Conservation (phyloP, 2,888 invertebrate species). For the Hofmannophila pseudospretella region DNA sequence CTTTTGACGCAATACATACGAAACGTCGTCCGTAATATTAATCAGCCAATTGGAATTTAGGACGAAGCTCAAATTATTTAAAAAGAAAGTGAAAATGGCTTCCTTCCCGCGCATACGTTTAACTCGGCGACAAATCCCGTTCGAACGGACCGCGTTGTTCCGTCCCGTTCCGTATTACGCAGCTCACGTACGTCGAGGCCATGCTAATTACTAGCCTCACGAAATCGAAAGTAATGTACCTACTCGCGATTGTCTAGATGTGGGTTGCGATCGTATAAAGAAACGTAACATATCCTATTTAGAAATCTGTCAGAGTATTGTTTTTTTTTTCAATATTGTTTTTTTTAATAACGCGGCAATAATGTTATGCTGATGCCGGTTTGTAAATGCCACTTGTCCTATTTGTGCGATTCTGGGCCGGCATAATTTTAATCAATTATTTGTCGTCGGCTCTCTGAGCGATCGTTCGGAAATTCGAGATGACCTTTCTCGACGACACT, state of each 20-base stretch:
- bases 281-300: conserved; percentile 43
- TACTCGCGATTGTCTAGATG: conserved; percentile 43
- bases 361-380: neutral
- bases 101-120: conserved; percentile 29
- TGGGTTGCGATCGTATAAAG: conserved; percentile 48
- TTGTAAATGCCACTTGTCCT: conserved; percentile 27
- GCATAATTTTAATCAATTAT: too few relatives aligned
- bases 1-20: conserved; percentile 35
- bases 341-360: neutral
- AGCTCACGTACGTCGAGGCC: conserved; percentile 63
- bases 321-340: conserved; percentile 12
- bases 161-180: conserved; percentile 68
- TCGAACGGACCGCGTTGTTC: conserved; percentile 20
- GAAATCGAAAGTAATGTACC: conserved; percentile 69
- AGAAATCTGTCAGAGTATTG: conserved; percentile 19
- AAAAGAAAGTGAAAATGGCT: conserved; percentile 69
- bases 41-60: conserved; percentile 48
- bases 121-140: conserved; percentile 32
- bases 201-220: conserved; percentile 71
- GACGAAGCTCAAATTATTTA: conserved; percentile 51
- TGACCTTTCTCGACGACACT: conserved; percentile 38
- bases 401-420: conserved; percentile 13
- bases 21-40: conserved; percentile 39
- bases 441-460: conserved; percentile 7
- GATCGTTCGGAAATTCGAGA: conserved; percentile 22